Evolutionary conservation across 2,888 invertebrate species (phyloP).

Genomic region (Carabus problematicus): DNA sequence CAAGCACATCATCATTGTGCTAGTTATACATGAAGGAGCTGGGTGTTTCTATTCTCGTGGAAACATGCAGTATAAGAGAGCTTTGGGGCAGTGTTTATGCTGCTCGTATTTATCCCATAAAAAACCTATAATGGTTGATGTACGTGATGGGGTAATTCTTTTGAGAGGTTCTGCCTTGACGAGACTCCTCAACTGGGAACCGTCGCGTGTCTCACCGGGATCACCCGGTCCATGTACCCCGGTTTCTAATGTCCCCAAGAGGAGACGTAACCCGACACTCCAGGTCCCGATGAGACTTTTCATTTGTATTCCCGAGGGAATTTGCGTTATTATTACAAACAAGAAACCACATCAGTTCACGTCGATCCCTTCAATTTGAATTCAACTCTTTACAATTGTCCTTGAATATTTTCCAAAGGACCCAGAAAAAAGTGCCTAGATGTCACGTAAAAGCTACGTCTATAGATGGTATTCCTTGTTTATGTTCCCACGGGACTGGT

Average conservation of each 20-base stretch:
- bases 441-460: background rate
- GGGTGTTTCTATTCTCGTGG: no score
- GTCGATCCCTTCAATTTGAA: no score
- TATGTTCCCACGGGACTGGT: no score
- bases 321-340: constrained; percentile 42
- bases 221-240: constrained; percentile 3
- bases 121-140: no score
- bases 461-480: no score
- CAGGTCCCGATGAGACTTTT: constrained; percentile 39
- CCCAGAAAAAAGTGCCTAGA: background rate
- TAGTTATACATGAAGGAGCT: no score
- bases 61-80: no score
- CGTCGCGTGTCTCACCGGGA: constrained; percentile 30
- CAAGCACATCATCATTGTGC: no score
- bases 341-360: background rate
- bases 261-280: constrained; percentile 36
- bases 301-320: constrained; percentile 43
- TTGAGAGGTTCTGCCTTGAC: background rate
- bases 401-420: background rate
- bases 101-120: no score
- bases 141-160: background rate
- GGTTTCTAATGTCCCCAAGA: constrained; percentile 40
- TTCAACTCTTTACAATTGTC: no score
- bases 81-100: no score
- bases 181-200: constrained; percentile 18